phyloP scores from a whole-genome alignment of 2,113 vertebrate species.

The Ptilorrhoa leucosticta region DNA sequence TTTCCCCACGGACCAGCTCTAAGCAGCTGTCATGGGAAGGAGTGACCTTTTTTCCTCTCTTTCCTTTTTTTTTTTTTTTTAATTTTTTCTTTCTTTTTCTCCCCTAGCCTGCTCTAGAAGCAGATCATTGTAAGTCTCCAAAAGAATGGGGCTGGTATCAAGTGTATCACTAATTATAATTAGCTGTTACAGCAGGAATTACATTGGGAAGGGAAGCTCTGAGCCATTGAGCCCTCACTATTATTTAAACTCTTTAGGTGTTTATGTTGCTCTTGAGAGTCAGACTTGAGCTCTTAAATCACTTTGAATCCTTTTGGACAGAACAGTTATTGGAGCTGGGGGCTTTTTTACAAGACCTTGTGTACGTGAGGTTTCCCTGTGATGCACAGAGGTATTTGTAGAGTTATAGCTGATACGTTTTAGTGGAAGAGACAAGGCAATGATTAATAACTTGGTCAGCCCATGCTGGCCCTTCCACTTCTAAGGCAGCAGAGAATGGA shows the following conservation, averaged over 20 bases:
- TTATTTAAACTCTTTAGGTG: conserved; percentile 42
- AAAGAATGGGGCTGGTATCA: not conserved
- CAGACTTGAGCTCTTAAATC: conserved; percentile 38
- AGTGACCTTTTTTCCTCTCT: not conserved
- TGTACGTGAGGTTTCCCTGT: not conserved
- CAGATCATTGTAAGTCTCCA: not conserved
- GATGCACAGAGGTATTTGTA: not conserved
- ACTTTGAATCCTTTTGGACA: conserved; percentile 16
- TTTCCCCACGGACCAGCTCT: not conserved
- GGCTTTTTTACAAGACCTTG: not conserved
- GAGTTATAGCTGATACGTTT: not conserved
- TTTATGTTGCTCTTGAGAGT: conserved; percentile 27
- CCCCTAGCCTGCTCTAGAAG: not conserved
- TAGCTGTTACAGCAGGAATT: not conserved
- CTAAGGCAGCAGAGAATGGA: not conserved
- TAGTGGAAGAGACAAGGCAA: not conserved
- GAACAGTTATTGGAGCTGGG: conserved; percentile 6
- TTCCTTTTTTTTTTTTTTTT: not conserved
- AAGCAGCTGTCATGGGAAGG: not conserved
- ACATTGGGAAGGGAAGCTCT: not conserved
- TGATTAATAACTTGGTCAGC: conserved; percentile 38
- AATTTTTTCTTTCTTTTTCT: not conserved
- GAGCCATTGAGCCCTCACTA: not conserved
- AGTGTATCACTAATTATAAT: not conserved
- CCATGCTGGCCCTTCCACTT: not conserved